Evolutionary conservation across 1,140 invertebrate species (phyloP), one percentile per base, ranked within the genome.

Genomic region (Neodiprion fabricii): DNA sequence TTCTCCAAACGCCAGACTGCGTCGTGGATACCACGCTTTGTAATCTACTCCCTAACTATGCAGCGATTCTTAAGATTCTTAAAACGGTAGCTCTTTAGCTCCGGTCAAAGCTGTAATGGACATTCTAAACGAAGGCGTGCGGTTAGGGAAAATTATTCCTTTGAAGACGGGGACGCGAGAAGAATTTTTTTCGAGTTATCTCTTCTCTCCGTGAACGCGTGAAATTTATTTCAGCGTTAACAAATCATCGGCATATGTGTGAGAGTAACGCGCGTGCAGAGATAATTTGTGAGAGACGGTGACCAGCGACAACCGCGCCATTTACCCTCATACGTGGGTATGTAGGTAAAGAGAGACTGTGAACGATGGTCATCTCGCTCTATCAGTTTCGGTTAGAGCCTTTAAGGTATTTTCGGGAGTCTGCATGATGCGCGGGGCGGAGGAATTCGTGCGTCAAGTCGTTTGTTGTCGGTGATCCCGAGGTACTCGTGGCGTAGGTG

Each of bases 401-500:
- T 40, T 40, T 40, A 40, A 40, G 69, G 61, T 48, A 9, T 40
- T 72, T n/a, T 69, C 67, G 53, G 23, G 67, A 17, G 67, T 28
- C 70, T n/a, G 70, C 72, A 68, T 12, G 72, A 72, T 75, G 11
- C 67, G 70, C 72, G 74, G 72, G 72, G 48, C 67, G 72, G 67
- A 73, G 70, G 68, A 66, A n/a, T 47, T 48, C 21, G 70, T 66
- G 12, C 67, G 47, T 72, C 14, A 23, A 74, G 53, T 61, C 53
- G 53, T 61, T 61, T 61, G 53, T 61, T 61, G 53, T 61, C 53
- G 53, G 53, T 12, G 28, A 9, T 61, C n/a, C 53, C 11, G 53
- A 61, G 53, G n/a, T 4, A 61, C 53, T 40, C 28, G 28, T 5
- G 17, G 48, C 71, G 79, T 81, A 71, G 78, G 80, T 75, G 80